Evolutionary conservation across 2,113 vertebrate species (phyloP), one percentile per base, ranked within the genome.

Genomic region (Colistium nudipinnis): DNA sequence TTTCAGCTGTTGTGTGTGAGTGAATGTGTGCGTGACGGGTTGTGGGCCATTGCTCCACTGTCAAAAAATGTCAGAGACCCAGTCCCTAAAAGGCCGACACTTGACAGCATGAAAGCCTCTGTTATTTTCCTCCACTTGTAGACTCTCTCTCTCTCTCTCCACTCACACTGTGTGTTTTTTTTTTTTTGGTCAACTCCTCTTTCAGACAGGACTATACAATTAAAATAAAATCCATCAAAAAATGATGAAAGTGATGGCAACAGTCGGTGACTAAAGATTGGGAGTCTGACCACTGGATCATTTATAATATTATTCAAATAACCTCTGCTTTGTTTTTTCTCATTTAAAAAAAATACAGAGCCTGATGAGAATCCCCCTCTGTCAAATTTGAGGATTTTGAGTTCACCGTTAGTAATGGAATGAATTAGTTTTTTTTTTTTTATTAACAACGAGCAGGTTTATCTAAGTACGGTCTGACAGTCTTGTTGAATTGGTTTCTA

Each of bases 51-150:
- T 63, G 60, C 49, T 56, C 51, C 19, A 54, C 65, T 88, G 83
- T 85, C 82, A 83, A 77, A 55, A 78, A 76, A 83, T 70, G 70
- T 84, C 83, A 82, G 65, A 69, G 49, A 45, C 62, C 44, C 22
- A 27, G 53, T 51, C 43, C 56, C 64, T 84, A 76, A 82, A 85
- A 83, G 78, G 61, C 25, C 78, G 63, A 7, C 49, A 66, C 51
- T 64, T 78, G 80, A 83, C 78, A 82, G 70, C 36, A 3, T 62
- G 48, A 84, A 59, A 80, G 27, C 54, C 55, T 60, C 47, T 65
- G 45, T 77, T 75, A 65, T 82, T 79, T 83, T 47, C 59, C 62
- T 60, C n/a, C 52, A 47, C 48, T 62, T 69, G 62, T 48, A 43
- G n/a, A 60, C 41, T 52, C 52, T 30, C 33, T 39, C 64, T 47